These are phyloP conservation scores for Tachystola acroxantha DNA, from an alignment of 2,888 invertebrate species.

Conservation along the genomic window DNA sequence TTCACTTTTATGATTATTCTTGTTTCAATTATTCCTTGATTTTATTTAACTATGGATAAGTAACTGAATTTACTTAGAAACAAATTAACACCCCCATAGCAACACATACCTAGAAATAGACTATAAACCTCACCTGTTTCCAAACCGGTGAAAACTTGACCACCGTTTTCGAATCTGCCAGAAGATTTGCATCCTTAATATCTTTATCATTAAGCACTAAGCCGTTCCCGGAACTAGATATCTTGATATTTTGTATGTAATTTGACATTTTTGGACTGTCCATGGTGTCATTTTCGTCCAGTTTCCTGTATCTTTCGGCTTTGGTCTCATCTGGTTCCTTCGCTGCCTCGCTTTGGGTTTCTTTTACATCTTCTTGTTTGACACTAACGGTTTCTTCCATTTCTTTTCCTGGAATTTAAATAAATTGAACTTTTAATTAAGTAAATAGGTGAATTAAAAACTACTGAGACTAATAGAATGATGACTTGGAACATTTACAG, in stretches of 20 bases:
- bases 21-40: too few species aligned
- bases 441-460: background rate
- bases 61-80: too few species aligned
- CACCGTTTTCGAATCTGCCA: slow-evolving; percentile 53
- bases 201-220: slow-evolving; percentile 34
- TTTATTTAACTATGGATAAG: too few species aligned
- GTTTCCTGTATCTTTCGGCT: slow-evolving; percentile 1
- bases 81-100: too few species aligned
- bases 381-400: slow-evolving; percentile 18
- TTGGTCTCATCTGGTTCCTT: slow-evolving; percentile 5
- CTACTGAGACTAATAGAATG: too few species aligned
- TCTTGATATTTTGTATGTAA: slow-evolving; percentile 51
- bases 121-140: slow-evolving; percentile 69
- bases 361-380: slow-evolving; percentile 7
- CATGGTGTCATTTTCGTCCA: slow-evolving; percentile 1
- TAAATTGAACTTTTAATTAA: too few species aligned
- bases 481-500: too few species aligned
- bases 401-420: slow-evolving; percentile 11
- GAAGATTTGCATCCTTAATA: slow-evolving; percentile 39
- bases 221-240: slow-evolving; percentile 40
- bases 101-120: too few species aligned
- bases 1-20: too few species aligned
- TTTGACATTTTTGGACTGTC: slow-evolving; percentile 25
- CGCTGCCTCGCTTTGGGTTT: background rate
- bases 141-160: slow-evolving; percentile 62